A percentile compares a stretch with the other conserved stretches of the same genome.
Conservation (phyloP, 2,113 vertebrate genomes). For the Hymenochirus boettgeri region DNA sequence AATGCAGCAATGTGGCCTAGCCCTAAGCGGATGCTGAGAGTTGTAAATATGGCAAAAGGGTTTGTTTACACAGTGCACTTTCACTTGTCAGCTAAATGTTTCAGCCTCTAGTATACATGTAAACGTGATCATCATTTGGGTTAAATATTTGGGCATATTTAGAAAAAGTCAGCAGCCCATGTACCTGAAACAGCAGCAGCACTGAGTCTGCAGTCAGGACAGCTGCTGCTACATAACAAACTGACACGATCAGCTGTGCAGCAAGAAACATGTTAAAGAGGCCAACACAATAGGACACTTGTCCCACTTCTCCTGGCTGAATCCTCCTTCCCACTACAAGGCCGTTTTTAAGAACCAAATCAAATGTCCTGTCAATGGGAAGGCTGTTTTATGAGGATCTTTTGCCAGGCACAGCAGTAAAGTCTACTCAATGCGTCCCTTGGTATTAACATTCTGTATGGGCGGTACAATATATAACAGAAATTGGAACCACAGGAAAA, state of each 20-base stretch:
- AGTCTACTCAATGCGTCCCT: slow-evolving; percentile 29
- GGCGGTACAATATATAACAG: neutral
- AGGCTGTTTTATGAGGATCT: slow-evolving; percentile 54
- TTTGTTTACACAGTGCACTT: too few species aligned
- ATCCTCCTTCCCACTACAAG: slow-evolving; percentile 49
- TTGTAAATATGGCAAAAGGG: too few species aligned
- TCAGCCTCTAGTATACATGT: neutral
- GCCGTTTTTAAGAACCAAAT: slow-evolving; percentile 49
- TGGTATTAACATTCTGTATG: slow-evolving; percentile 11
- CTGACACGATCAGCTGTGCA: slow-evolving; percentile 74
- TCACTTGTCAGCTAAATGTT: neutral
- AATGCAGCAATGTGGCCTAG: too few species aligned
- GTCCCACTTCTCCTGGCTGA: slow-evolving; percentile 56
- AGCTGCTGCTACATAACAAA: slow-evolving; percentile 73
- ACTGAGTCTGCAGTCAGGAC: slow-evolving; percentile 55
- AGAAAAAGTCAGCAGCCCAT: neutral
- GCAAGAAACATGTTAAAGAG: slow-evolving; percentile 48
- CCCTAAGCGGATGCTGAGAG: too few species aligned
- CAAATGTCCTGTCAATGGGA: slow-evolving; percentile 51
- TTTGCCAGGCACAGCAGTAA: slow-evolving; percentile 44
- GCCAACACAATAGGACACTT: slow-evolving; percentile 63
- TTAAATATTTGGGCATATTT: slow-evolving; percentile 19
- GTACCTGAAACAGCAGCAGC: slow-evolving; percentile 70
- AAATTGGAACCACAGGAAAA: neutral
- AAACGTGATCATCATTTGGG: neutral